phyloP scores from a whole-genome alignment of 2,113 vertebrate genomes.

The Tachysurus vachellii region DNA sequence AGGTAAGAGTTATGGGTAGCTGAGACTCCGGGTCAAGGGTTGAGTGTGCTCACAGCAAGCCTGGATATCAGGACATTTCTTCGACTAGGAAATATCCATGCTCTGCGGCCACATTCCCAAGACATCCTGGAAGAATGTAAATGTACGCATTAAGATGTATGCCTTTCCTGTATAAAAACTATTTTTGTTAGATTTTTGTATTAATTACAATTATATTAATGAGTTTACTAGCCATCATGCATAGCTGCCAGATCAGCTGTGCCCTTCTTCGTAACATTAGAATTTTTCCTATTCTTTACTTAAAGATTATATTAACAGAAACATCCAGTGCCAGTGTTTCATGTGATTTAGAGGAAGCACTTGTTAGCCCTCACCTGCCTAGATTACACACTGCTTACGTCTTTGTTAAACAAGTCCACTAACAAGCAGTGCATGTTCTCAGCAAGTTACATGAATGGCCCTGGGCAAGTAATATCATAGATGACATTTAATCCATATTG shows the following conservation, averaged over 20 bases:
- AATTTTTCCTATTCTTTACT: background rate
- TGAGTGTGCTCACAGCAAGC: conserved; percentile 48
- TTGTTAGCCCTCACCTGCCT: no score
- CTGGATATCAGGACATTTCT: conserved; percentile 8
- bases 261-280: background rate
- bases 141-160: background rate
- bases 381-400: no score
- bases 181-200: background rate
- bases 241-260: background rate
- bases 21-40: conserved; percentile 71
- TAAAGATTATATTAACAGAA: background rate
- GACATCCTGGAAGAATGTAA: background rate
- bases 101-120: background rate
- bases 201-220: background rate
- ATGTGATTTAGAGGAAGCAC: no score
- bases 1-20: conserved; percentile 87
- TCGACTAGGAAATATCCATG: background rate
- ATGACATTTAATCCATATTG: background rate
- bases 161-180: background rate
- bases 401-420: no score
- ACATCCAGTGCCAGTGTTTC: background rate
- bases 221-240: background rate
- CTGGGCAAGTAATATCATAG: background rate
- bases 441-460: background rate
- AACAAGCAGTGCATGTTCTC: no score